A percentile compares a stretch with the other conserved stretches of the same genome.
Evolutionary conservation across 2,888 invertebrate genomes (phyloP).

Genomic region (Tupiocoris notatus): DNA sequence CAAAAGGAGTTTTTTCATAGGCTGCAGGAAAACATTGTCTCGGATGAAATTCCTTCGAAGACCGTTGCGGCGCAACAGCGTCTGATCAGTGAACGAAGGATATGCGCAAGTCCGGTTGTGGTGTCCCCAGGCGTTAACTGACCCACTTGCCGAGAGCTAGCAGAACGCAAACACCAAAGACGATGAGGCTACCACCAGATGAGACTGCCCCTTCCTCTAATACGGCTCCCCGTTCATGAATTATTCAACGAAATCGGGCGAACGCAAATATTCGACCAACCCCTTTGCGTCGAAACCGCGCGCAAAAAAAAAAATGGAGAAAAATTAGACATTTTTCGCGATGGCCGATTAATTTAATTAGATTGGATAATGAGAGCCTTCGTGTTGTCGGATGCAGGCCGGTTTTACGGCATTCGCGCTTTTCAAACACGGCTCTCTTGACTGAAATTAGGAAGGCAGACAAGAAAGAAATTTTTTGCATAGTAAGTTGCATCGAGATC

Average conservation of each 20-base stretch:
- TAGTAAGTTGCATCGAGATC: no score
- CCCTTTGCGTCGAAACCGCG: not conserved
- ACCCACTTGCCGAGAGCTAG: constrained; percentile 4
- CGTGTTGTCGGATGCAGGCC: no score
- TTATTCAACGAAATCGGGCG: not conserved
- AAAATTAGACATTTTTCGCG: not conserved
- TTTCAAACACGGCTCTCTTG: no score
- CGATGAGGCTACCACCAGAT: not conserved
- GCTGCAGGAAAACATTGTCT: not conserved
- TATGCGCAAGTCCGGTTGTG: constrained; percentile 17
- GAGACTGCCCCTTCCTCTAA: not conserved
- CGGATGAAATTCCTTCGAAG: not conserved
- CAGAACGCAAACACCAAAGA: no score
- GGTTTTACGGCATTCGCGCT: no score
- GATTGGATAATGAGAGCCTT: no score
- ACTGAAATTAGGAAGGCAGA: no score
- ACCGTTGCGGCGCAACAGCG: not conserved
- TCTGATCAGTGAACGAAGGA: not conserved
- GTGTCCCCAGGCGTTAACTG: constrained; percentile 17
- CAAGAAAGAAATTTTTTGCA: no score
- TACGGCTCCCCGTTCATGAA: constrained; percentile 13
- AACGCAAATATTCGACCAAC: constrained; percentile 27
- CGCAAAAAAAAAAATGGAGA: no score
- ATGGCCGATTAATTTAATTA: no score
- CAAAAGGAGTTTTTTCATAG: no score